Evolutionary conservation across 2,797 vertebrate species (phyloP).

Genomic region (Emys orbicularis): DNA sequence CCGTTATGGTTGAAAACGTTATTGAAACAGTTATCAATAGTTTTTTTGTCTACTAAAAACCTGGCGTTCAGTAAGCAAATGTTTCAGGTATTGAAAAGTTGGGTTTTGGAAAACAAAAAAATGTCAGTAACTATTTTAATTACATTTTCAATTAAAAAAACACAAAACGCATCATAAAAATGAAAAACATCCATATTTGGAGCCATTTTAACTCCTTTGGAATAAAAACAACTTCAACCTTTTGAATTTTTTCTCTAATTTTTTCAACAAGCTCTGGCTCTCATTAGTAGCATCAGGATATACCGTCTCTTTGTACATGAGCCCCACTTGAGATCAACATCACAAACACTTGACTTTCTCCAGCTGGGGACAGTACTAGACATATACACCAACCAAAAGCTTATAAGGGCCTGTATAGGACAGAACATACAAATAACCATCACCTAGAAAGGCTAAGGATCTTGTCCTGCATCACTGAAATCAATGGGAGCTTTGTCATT

Average conservation of each 20-base stretch:
- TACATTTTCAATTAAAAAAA: not conserved
- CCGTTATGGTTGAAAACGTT: not conserved
- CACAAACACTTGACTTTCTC: not conserved
- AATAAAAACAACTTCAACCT: not conserved
- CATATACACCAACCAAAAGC: not conserved
- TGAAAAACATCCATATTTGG: not conserved
- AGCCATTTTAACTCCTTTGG: not conserved
- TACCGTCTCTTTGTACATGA: no score
- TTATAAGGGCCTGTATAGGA: not conserved
- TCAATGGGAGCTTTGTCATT: not conserved
- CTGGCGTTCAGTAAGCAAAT: not conserved
- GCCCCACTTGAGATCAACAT: not conserved
- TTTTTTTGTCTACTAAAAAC: not conserved
- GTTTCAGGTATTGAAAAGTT: not conserved
- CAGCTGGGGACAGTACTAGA: no score
- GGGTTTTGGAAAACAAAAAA: not conserved
- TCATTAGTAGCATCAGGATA: not conserved
- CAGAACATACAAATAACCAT: not conserved
- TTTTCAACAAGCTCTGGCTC: not conserved
- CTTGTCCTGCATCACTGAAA: not conserved
- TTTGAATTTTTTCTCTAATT: not conserved
- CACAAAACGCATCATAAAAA: not conserved
- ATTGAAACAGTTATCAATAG: not conserved
- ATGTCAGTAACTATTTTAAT: not conserved
- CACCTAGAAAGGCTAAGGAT: not conserved